Evolutionary conservation across 2,888 invertebrate genomes (phyloP), one percentile per base, ranked within the genome.

Genomic region (Drosophila rubida): DNA sequence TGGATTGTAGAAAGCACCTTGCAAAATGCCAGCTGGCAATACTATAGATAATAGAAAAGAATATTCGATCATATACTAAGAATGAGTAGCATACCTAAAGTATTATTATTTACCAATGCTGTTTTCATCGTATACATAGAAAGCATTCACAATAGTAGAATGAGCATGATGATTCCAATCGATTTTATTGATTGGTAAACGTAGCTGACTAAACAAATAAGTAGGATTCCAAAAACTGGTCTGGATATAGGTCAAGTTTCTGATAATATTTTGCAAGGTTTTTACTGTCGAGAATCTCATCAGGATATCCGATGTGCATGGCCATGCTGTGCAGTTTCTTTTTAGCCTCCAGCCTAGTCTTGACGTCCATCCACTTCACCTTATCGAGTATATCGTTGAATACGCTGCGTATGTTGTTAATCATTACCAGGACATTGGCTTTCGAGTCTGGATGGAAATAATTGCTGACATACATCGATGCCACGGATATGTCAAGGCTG

Each of bases 231-330:
- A 97, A 94, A 84, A 96, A 95, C 78, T 94, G 93, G 58, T 94
- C 93, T 0, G 94, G 93, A 60, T 95, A 93, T 90, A 97, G 94
- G 73, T 95, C 95, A 90, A 97, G 95, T 66, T 95, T 94, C 5
- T 93, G 90, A 90, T 97, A 98, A 90, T 97, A 96, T 61, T 96
- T 94, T 44, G 95, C 95, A 3, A 98, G 93, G 89, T 97, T 97
- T 2, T 93, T 93, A 80, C 97, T 94, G 83, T 97, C 95, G 49
- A 98, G 93, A 89, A 98, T 94, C 91, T 97, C 98, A 82, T 96
- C 96, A 0, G 98, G 98, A 91, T 98, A 98, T 0, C 97, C 98
- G 88, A 98, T 98, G 91, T 98, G 97, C 0, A 96, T 95, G 1
- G 95, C 93, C 96, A 98, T 98, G 0, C 95, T 94, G 60, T 94